Evolutionary conservation across 2,113 vertebrate genomes (phyloP), one percentile per base, ranked within the genome.

Genomic region (Phalacrocorax pelagicus): DNA sequence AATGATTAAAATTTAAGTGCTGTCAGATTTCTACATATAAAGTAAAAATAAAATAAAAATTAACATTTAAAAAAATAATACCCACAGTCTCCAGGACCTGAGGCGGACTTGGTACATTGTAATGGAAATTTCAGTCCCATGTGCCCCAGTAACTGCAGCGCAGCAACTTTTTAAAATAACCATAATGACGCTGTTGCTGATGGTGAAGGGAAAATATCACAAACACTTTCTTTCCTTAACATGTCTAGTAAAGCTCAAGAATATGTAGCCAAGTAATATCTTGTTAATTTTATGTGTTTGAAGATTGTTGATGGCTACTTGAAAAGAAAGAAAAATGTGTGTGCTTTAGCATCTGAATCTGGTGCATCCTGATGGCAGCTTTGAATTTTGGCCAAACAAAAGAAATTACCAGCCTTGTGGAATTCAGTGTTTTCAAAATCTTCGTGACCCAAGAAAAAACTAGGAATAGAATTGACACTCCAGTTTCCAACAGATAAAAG

Each of bases 41-140:
- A 95, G 80, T 95, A 93, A 95, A 96, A 97, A 94, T 95, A 97
- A 96, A 93, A 97, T 92, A 94, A 94, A 97, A 95, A 97, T 96
- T 97, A 97, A 94, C 93, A 97, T 95, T 96, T 92, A 59, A 97
- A 96, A 96, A 93, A 96, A 93, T 66, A 96, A 96, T 97, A 93
- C 92, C 94, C 83, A 91, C 73, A 92, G 86, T 92, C 77, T 94
- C 19, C 71, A 92, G 70, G 88, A 90, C 95, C 95, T 12, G 94
- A 90, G 94, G 94, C 91, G 1, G 54, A 61, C 74, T 87, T 59
- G 79, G 34, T 91, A 74, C 81, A 94, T 95, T 96, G 94, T 97
- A 97, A 94, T 96, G 94, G 95, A 95, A 96, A 97, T 97, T 96
- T 89, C 32, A 80, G 90, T 97, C 96, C 96, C 95, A 81, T 89